A percentile compares a stretch with the other conserved stretches of the same genome.
phyloP scores from a whole-genome alignment of 2,797 vertebrate species.

The Microctenopoma steveboyesi region DNA sequence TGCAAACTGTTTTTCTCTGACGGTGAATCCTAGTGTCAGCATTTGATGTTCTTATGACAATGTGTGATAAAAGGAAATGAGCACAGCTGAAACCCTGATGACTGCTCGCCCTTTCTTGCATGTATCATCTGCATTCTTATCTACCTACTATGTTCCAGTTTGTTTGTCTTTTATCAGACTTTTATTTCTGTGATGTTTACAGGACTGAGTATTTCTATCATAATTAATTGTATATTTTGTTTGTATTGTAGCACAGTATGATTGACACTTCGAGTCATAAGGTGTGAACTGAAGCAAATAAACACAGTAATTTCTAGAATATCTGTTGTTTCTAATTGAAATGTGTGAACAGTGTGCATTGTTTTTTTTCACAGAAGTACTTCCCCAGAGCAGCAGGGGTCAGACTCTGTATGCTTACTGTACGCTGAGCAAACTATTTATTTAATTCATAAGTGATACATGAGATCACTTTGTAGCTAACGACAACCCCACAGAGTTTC shows the following conservation, averaged over 20 bases:
- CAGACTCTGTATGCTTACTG: neutral
- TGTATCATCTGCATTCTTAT: constrained; percentile 53
- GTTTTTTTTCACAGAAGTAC: neutral
- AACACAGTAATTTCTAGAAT: constrained; percentile 75
- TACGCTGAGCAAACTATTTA: neutral
- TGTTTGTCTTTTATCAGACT: constrained; percentile 45
- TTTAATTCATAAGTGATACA: neutral
- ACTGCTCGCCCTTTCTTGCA: constrained; percentile 38
- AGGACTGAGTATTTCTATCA: constrained; percentile 59
- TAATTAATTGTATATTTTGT: constrained; percentile 58
- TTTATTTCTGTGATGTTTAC: constrained; percentile 55
- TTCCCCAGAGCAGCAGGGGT: constrained; percentile 31
- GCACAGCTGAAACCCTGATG: constrained; percentile 40
- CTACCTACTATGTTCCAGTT: constrained; percentile 41
- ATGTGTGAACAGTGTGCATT: too few relatives aligned
- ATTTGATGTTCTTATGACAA: constrained; percentile 26
- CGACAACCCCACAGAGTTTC: neutral
- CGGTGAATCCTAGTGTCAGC: constrained; percentile 9
- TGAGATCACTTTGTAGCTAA: neutral
- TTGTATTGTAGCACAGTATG: constrained; percentile 72
- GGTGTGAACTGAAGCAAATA: constrained; percentile 71
- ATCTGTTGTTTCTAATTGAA: constrained; percentile 23
- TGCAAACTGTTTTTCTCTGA: constrained; percentile 18
- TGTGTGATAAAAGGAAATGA: constrained; percentile 28
- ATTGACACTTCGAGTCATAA: constrained; percentile 61